phyloP scores from a whole-genome alignment of 2,888 invertebrate species.

The Rhimphoctona megacephalus region DNA sequence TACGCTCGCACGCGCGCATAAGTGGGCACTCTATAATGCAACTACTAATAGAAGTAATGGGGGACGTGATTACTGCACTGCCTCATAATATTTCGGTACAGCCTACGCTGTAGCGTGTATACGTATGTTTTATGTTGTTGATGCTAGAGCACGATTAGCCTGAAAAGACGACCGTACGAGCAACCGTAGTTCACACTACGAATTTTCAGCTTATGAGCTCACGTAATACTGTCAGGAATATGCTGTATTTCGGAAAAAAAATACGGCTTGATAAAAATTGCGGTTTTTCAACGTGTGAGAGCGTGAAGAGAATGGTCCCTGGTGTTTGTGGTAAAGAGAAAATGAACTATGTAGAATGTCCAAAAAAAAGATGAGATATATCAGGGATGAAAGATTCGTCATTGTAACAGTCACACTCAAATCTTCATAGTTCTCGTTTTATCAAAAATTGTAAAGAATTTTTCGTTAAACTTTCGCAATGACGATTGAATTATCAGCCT shows the following conservation, averaged over 20 bases:
- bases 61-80: constrained; percentile 76
- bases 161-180: background rate
- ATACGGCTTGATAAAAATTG: background rate
- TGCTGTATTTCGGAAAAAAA: background rate
- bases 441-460: background rate
- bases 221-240: constrained; percentile 7
- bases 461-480: background rate
- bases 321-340: background rate
- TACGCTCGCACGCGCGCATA: constrained; percentile 64
- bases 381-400: background rate
- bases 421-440: background rate
- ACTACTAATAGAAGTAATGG: constrained; percentile 79
- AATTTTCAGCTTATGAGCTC: constrained; percentile 2
- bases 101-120: constrained; percentile 9
- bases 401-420: background rate
- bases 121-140: background rate
- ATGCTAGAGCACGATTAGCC: background rate
- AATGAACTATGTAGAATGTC: background rate
- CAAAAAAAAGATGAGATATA: background rate
- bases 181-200: background rate
- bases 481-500: background rate
- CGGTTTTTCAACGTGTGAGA: background rate
- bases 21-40: constrained; percentile 75
- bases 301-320: background rate
- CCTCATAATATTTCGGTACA: constrained; percentile 72